These are phyloP conservation scores for Xestia rhomboidea DNA, from an alignment of 2,888 invertebrate genomes.

Conservation along the genomic window DNA sequence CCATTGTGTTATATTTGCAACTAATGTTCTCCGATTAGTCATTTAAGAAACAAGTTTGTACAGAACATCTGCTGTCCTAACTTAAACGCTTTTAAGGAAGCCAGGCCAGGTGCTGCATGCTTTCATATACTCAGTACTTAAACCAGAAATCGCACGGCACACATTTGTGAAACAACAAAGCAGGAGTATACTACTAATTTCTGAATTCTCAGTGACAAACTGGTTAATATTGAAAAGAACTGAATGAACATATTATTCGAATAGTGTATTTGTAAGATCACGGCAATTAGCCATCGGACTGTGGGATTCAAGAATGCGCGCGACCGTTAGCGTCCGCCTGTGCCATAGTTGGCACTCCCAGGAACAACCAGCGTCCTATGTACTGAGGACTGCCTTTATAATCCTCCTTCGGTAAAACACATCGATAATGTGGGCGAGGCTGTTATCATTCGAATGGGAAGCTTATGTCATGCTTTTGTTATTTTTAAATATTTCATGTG, in stretches of 20 bases:
- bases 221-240: constrained; percentile 45
- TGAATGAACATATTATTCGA: constrained; percentile 49
- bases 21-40: background rate
- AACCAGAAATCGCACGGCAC: background rate
- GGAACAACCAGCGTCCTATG: constrained; percentile 59
- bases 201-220: background rate
- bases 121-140: background rate
- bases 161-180: background rate
- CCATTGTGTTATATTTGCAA: constrained; percentile 2
- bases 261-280: constrained; percentile 71
- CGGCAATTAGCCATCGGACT: constrained; percentile 84
- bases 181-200: constrained; percentile 16
- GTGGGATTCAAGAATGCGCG: constrained; percentile 81
- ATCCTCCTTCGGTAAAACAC: constrained; percentile 33
- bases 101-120: background rate
- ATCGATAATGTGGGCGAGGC: constrained; percentile 51
- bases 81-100: background rate
- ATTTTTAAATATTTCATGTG: constrained; percentile 43
- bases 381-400: constrained; percentile 44
- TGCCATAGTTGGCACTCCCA: constrained; percentile 82
- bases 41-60: constrained; percentile 5
- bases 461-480: constrained; percentile 44
- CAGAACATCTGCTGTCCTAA: constrained; percentile 5
- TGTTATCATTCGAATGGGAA: constrained; percentile 43
- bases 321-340: constrained; percentile 88